Base-by-base conservation (phyloP, 2,797 vertebrate species). In the Falco biarmicus region DNA sequence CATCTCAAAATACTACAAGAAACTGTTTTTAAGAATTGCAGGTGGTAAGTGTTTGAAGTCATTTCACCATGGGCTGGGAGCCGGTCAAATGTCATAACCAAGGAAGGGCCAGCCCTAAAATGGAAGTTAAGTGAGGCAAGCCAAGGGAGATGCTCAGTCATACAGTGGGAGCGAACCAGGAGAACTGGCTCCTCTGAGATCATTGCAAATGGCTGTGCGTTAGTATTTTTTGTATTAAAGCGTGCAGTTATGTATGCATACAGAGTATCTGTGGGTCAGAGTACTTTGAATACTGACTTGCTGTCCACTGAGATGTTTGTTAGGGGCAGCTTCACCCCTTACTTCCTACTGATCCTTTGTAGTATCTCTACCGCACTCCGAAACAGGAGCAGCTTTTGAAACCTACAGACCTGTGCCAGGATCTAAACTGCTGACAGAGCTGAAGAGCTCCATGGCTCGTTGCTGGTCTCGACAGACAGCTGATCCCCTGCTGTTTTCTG, bases 21-120 rank as follows among this genome's bases (percentile, higher is more conserved):
- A 90, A 66, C 59, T 41, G 5, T 25, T 81, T 41, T 94, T 39
- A 45, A 47, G 64, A 76, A 37, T 24, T 66, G 56, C 48, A 64
- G 48, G 64, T 63, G 18, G 4, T 31, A 37, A 51, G 13, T 61
- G 22, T 82, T 91, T 68, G 56, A 68, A 90, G 47, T 61, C 13
- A 51, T 69, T 70, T 65, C 0, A 0, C 29, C 7, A 0, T 16
- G 0, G 2, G 17, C 34, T 87, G 57, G 39, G 28, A 90, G 37
- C 20, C 9, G 64, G 48, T 20, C 16, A 47, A 31, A 22, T 84
- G 22, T 66, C 47, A 7, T 26, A 71, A 39, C 10, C 0, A 1
- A 56, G 75, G 25, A 69, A 80, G 15, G 20, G 25, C 26, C 60
- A 80, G 51, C n/a, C 37, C 37, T n/a, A 31, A 50, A 37, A 8